phyloP scores from a whole-genome alignment of 2,888 invertebrate genomes.

The Atethmia centrago region DNA sequence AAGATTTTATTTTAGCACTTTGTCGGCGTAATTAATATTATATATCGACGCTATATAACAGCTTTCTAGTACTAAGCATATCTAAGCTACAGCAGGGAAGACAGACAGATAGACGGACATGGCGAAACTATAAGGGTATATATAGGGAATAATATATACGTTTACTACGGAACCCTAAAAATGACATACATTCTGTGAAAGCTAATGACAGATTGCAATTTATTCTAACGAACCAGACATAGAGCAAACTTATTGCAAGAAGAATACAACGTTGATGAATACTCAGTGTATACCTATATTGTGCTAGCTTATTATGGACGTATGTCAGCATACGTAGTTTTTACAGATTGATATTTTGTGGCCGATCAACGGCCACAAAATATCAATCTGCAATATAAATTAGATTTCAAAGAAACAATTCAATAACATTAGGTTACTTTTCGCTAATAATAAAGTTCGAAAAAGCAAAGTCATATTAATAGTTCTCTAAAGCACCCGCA shows the following conservation, averaged over 20 bases:
- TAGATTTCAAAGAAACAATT: not conserved
- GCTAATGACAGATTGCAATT: too few species aligned
- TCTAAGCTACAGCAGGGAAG: too few species aligned
- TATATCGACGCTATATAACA: too few species aligned
- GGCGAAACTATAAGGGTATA: too few species aligned
- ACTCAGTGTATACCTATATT: not conserved
- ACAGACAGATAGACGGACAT: too few species aligned
- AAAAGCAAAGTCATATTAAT: not conserved
- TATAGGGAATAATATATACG: too few species aligned
- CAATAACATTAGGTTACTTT: not conserved
- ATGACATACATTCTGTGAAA: too few species aligned
- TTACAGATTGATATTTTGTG: too few species aligned
- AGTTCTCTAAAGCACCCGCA: not conserved
- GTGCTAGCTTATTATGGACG: not conserved
- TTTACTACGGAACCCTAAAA: too few species aligned
- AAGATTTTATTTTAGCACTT: too few species aligned
- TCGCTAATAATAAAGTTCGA: not conserved
- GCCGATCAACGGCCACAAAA: not conserved
- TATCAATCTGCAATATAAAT: not conserved
- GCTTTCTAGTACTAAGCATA: too few species aligned
- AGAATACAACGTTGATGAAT: not conserved
- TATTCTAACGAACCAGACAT: not conserved
- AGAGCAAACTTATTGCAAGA: not conserved
- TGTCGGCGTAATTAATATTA: too few species aligned
- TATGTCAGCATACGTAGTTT: not conserved